Evolutionary conservation across 2,113 vertebrate genomes (phyloP).

Genomic region (Heterotis niloticus): DNA sequence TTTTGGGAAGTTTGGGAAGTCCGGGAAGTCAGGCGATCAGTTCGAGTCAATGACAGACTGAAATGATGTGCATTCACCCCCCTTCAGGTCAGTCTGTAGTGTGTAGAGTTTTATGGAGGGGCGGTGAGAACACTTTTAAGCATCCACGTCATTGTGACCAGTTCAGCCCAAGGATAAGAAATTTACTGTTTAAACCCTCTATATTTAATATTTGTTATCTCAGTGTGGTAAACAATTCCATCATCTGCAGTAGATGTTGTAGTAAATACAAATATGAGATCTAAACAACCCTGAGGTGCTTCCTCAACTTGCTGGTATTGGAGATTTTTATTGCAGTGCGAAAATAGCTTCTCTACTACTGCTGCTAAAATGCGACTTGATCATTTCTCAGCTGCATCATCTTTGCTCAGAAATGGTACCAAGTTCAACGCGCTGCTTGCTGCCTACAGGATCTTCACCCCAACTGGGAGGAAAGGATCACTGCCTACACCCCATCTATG

Average conservation of each 20-base stretch:
- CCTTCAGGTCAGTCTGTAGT: not conserved
- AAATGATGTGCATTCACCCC: not conserved
- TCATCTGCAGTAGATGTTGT: not conserved
- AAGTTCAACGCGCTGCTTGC: too few species aligned
- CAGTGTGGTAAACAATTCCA: not conserved
- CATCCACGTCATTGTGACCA: not conserved
- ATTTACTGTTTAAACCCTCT: not conserved
- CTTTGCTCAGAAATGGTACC: too few species aligned
- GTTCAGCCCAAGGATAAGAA: not conserved
- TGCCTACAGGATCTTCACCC: too few species aligned
- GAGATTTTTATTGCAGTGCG: too few species aligned
- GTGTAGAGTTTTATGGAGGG: not conserved
- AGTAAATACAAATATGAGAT: not conserved
- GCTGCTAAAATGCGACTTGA: too few species aligned
- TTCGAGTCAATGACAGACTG: not conserved
- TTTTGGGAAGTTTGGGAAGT: not conserved
- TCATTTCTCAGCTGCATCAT: too few species aligned
- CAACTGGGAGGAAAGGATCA: too few species aligned
- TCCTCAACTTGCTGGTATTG: too few species aligned
- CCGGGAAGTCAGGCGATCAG: not conserved
- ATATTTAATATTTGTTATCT: not conserved
- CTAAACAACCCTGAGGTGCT: not conserved
- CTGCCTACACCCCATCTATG: too few species aligned
- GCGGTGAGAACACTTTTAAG: not conserved
- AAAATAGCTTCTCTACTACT: too few species aligned